Evolutionary conservation across 2,797 vertebrate genomes (phyloP), one percentile per base, ranked within the genome.

Genomic region (Danio tinwini): DNA sequence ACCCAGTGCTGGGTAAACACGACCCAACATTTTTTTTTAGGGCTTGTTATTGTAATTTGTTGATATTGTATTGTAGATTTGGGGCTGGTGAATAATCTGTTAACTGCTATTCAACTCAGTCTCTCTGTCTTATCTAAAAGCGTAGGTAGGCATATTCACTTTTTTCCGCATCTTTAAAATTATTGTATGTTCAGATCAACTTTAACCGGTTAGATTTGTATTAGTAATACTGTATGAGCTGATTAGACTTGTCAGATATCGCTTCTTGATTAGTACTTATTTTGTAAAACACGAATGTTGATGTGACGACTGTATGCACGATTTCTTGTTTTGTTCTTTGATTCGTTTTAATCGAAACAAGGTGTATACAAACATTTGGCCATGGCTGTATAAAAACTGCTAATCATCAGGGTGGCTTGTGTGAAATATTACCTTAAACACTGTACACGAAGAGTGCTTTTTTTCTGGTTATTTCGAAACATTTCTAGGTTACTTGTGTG

Each of bases 301-400:
- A 19, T 16, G 59, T 75, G 47, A 75, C 52, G 58, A 63, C 2
- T 75, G 59, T 63, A 64, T 64, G 73, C 73, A 75, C 0, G 73
- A 53, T n/a, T 62, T 53, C 6, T 29, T 10, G 2, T 62, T 74
- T 74, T 21, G 39, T 53, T 19, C 7, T 70, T 53, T 16, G 53
- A 73, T 75, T 40, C 29, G 7, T 71, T 74, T 61, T 4, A 37
- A 29, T 61, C 9, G 63, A 56, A 29, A 73, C 12, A 44, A 44
- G 39, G 17, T 29, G 40, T 45, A 39, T 40, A n/a, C 49, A 58
- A 17, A 14, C 47, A 19, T 63, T 52, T 52, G 17, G 47, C 59
- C 47, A 40, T 64, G 29, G 59, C 59, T 75, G 45, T 75, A 59
- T n/a, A 64, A 40, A 74, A 42, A 50, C 45, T 52, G 73, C 59